Conservation (phyloP, 2,797 vertebrate species). For the Microchirus variegatus region DNA sequence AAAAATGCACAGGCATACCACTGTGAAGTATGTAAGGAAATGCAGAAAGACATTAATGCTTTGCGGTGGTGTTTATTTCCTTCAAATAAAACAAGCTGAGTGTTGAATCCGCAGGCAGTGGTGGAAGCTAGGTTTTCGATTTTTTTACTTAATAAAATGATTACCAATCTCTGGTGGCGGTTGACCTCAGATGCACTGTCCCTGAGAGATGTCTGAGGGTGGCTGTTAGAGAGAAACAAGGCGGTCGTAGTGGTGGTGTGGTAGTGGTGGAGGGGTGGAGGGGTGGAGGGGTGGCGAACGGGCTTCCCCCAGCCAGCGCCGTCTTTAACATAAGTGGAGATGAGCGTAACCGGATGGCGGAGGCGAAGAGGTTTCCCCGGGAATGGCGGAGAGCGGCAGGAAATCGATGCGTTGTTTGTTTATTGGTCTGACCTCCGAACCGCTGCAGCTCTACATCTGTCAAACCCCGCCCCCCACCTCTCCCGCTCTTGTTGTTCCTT, state of each 20-base stretch:
- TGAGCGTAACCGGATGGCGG: constrained; percentile 50
- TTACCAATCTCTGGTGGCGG: constrained; percentile 53
- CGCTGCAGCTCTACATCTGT: constrained; percentile 36
- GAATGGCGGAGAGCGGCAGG: constrained; percentile 48
- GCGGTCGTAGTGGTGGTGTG: not conserved
- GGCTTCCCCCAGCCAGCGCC: constrained; percentile 36
- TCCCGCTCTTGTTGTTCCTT: not conserved
- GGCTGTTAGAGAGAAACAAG: constrained; percentile 32
- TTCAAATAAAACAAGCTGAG: constrained; percentile 29
- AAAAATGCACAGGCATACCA: no score
- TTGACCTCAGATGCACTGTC: constrained; percentile 64
- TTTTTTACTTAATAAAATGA: constrained; percentile 59
- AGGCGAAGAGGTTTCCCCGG: constrained; percentile 49
- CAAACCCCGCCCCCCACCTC: not conserved
- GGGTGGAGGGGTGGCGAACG: not conserved
- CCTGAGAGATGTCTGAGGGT: constrained; percentile 49
- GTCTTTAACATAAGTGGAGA: constrained; percentile 67
- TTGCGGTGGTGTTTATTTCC: constrained; percentile 26
- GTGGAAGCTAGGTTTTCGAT: constrained; percentile 32
- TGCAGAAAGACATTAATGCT: no score
- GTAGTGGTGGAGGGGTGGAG: not conserved
- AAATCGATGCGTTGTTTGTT: constrained; percentile 79
- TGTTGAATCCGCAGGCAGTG: constrained; percentile 19
- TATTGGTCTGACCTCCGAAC: constrained; percentile 72
- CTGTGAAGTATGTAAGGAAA: no score